Evolutionary conservation across 2,113 vertebrate species (phyloP), one percentile per base, ranked within the genome.

Genomic region (Clarias magur): DNA sequence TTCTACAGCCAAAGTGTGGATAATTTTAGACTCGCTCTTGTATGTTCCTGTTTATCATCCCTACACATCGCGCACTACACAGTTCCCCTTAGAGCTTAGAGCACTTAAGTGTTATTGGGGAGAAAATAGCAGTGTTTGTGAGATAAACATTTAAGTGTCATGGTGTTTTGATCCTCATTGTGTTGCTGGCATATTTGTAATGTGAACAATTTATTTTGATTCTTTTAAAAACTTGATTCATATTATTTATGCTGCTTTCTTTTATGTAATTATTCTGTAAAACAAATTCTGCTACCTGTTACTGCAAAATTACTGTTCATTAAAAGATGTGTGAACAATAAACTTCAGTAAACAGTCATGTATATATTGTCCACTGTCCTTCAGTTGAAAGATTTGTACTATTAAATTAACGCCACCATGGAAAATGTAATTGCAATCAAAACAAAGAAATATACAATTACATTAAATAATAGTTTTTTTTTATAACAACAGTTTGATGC

Each of bases 171-270:
- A 11, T 38, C 19, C 9, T 34, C 10, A 5, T 0, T 59, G 30
- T 38, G 27, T 80, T 80, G 54, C n/a, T 78, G 48, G 53, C 25
- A 60, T 67, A 15, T 79, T 83, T 30, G 84, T 91, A 87, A 80
- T 91, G 91, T 91, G 87, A 80, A 90, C 75, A 88, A 80, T 89
- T 92, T 92, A 92, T 90, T 84, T 85, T 48, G 13, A 9, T 89
- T 93, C 92, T 92, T 90, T 85, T 85, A 42, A 21, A 23, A 78
- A 75, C 23, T 54, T n/a, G 6, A 54, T 30, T 81, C 12, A 42
- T 53, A 30, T 57, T 88, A 83, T 87, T 80, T 67, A 86, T 91
- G 63, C 53, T 86, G n/a, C 7, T 91, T 92, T 85, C 68, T 76
- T 67, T 68, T 62, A 30, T 85, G 60, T 87, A 48, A 86, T 80